Evolutionary conservation across 2,888 invertebrate species (phyloP).

Genomic region (Tachina grossa): DNA sequence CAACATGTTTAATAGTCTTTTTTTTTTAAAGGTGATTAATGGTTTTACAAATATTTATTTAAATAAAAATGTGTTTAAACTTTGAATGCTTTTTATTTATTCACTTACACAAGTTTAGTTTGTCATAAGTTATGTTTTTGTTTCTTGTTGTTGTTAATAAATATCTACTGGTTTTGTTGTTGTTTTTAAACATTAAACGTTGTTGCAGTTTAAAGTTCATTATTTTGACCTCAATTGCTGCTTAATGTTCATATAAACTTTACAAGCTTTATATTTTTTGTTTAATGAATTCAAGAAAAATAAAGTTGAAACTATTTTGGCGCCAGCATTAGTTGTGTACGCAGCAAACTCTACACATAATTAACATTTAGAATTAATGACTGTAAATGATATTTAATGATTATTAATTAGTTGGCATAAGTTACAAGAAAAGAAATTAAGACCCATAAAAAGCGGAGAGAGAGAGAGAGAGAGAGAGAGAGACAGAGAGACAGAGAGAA

Average conservation of each 20-base stretch:
- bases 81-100: constrained; percentile 6
- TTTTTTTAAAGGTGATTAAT: constrained; percentile 50
- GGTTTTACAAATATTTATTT: constrained; percentile 50
- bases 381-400: constrained; percentile 64
- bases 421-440: constrained; percentile 1
- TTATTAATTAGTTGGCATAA: constrained; percentile 58
- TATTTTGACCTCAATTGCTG: constrained; percentile 66
- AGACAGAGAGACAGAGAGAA: background rate
- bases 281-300: background rate
- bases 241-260: constrained; percentile 62
- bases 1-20: background rate
- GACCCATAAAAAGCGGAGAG: background rate
- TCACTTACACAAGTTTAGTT: background rate
- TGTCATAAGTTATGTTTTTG: constrained; percentile 12
- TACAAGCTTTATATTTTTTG: constrained; percentile 11
- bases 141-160: background rate
- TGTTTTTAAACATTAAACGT: constrained; percentile 23
- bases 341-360: constrained; percentile 56
- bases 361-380: constrained; percentile 66
- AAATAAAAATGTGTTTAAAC: constrained; percentile 41
- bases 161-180: constrained; percentile 38
- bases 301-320: constrained; percentile 38
- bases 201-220: constrained; percentile 57
- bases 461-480: background rate
- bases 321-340: constrained; percentile 32